Evolutionary conservation across 1,140 invertebrate species (phyloP).

Genomic region (Asbolus verrucosus): DNA sequence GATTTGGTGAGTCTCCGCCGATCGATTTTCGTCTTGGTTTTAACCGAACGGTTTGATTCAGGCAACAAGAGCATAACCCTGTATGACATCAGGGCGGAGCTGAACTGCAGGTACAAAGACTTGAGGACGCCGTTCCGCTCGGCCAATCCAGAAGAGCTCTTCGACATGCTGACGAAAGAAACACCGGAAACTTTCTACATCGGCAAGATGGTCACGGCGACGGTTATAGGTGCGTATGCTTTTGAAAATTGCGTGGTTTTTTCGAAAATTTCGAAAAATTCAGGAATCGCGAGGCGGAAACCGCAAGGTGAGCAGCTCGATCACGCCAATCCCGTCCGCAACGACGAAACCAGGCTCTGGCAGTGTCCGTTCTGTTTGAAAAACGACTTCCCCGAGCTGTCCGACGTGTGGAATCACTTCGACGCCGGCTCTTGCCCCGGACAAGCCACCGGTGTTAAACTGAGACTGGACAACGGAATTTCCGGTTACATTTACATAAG

Average conservation of each 20-base stretch:
- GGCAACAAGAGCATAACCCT: constrained; percentile 98
- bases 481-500: constrained; percentile 96
- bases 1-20: constrained; percentile 56
- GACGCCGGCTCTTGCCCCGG: constrained; percentile 96
- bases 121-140: constrained; percentile 83
- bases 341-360: constrained; percentile 95
- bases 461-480: constrained; percentile 93
- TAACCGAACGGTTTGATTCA: constrained; percentile 74
- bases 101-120: constrained; percentile 97
- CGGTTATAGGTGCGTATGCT: constrained; percentile 71
- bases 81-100: constrained; percentile 96
- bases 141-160: constrained; percentile 87
- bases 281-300: constrained; percentile 84
- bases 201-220: constrained; percentile 86
- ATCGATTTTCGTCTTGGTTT: neutral
- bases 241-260: neutral
- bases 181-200: constrained; percentile 95
- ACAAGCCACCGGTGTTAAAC: constrained; percentile 90
- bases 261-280: neutral
- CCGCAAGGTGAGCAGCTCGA: constrained; percentile 94
- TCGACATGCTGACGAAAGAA: constrained; percentile 97
- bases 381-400: constrained; percentile 94
- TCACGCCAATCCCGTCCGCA: constrained; percentile 93
- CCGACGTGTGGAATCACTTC: constrained; percentile 99
- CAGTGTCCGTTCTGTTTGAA: constrained; percentile 97